Evolutionary conservation across 2,113 vertebrate genomes (phyloP).

Genomic region (Bothrops jararaca): DNA sequence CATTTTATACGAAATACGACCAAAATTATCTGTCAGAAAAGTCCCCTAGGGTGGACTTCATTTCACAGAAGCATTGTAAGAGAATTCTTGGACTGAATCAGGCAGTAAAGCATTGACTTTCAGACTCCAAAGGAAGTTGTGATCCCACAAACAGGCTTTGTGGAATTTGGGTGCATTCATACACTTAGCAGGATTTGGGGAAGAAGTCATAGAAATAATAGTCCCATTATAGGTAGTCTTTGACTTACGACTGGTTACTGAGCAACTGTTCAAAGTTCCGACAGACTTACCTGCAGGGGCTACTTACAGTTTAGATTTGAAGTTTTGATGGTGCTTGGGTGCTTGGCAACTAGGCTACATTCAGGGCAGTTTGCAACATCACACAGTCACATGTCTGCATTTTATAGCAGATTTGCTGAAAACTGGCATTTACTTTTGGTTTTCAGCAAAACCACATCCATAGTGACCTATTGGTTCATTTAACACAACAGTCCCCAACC

Average conservation of each 20-base stretch:
- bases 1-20: neutral
- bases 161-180: neutral
- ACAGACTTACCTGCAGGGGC: neutral
- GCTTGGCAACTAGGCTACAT: neutral
- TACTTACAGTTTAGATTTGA: neutral
- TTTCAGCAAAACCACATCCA: neutral
- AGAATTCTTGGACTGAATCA: neutral
- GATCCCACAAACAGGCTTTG: neutral
- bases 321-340: neutral
- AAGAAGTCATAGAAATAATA: neutral
- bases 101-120: neutral
- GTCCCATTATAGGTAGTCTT: neutral
- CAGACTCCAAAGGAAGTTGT: neutral
- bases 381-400: neutral
- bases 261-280: neutral
- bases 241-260: neutral
- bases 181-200: neutral
- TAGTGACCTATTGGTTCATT: neutral
- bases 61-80: neutral
- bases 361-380: neutral
- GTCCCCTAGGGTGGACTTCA: neutral
- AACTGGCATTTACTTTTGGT: neutral
- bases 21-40: neutral
- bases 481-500: too few species aligned
- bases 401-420: neutral